Conservation (phyloP, 2,113 vertebrate species). For the Mesocricetus auratus region DNA sequence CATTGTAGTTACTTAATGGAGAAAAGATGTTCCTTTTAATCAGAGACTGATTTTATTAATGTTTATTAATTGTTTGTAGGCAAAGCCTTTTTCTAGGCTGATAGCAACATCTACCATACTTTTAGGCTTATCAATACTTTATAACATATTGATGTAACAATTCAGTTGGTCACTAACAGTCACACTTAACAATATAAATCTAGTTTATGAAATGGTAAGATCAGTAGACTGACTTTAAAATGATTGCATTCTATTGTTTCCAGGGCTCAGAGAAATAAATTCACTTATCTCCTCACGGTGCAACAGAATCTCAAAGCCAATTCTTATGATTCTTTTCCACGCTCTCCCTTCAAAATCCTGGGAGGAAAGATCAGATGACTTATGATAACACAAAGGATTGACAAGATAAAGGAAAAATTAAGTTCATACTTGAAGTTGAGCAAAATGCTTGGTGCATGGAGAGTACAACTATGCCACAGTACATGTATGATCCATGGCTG, state of each 20-base stretch:
- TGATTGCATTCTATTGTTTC: conserved; percentile 8
- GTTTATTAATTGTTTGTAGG: conserved; percentile 54
- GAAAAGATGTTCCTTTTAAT: conserved; percentile 70
- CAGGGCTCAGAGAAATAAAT: not conserved
- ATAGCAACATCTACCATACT: not conserved
- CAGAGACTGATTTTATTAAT: conserved; percentile 67
- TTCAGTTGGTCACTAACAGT: not conserved
- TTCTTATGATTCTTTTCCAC: not conserved
- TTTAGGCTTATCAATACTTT: not conserved
- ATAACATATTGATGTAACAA: not conserved
- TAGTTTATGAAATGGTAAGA: conserved; percentile 8
- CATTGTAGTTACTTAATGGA: not conserved
- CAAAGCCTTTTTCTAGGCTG: conserved; percentile 52
- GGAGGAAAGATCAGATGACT: not conserved
- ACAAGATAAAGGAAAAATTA: not conserved
- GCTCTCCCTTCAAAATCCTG: not conserved
- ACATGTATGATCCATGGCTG: no score
- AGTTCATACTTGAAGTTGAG: not conserved
- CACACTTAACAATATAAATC: not conserved
- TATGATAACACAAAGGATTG: not conserved
- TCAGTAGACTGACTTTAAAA: not conserved
- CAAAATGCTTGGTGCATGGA: not conserved
- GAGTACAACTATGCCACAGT: not conserved
- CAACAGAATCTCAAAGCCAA: not conserved
- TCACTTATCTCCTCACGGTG: not conserved